A percentile compares a stretch with the other conserved stretches of the same genome.
Evolutionary conservation across 2,888 invertebrate genomes (phyloP).

Genomic region (Didymodactylos carnosus): DNA sequence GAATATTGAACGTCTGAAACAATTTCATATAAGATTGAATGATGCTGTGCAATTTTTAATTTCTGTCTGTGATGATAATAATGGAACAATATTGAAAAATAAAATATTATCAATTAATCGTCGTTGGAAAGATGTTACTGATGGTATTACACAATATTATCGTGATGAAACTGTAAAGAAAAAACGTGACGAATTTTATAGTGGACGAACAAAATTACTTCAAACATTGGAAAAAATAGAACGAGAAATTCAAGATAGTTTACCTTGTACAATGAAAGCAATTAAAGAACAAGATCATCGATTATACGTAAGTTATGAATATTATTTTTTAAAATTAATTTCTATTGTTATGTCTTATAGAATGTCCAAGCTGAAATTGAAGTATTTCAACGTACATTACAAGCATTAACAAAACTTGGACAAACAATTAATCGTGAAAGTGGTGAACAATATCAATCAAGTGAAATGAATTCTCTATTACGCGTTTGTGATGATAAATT

Average conservation of each 20-base stretch:
- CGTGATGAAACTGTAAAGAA: neutral
- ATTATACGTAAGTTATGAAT: neutral
- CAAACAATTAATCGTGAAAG: neutral
- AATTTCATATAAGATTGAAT: conserved; percentile 4
- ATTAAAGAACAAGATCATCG: neutral
- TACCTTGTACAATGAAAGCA: neutral
- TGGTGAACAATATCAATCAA: neutral
- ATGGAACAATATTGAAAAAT: neutral
- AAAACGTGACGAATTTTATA: neutral
- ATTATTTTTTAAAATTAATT: neutral
- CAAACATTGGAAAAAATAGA: neutral
- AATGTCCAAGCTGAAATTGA: neutral
- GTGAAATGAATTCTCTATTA: neutral
- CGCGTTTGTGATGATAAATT: neutral
- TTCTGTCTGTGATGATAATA: conserved; percentile 4
- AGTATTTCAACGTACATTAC: neutral
- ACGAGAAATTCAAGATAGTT: neutral
- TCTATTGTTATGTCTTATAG: neutral
- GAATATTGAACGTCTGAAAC: conserved; percentile 4
- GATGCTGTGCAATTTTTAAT: conserved; percentile 4
- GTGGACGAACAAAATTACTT: neutral
- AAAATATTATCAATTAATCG: conserved; percentile 1
- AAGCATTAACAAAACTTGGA: neutral
- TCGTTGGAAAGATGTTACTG: conserved; percentile 6
- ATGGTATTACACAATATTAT: neutral